Conservation (phyloP, 2,888 invertebrate species). For the Congeria kusceri region DNA sequence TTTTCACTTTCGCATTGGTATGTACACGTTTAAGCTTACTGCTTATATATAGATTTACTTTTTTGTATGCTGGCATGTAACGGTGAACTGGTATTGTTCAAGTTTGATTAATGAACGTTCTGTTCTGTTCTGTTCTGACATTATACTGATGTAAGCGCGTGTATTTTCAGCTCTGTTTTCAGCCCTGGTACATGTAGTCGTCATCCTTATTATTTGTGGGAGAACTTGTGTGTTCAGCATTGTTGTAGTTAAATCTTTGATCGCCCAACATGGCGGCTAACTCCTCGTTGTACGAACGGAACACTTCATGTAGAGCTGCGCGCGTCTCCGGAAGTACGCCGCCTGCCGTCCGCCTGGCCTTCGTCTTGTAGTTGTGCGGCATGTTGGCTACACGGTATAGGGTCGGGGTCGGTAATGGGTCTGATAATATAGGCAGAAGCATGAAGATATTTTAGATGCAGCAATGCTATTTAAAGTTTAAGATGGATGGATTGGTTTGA, state of each 20-base stretch:
- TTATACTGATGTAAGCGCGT: no score
- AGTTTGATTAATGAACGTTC: background rate
- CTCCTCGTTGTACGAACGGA: constrained; percentile 53
- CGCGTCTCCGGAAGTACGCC: constrained; percentile 43
- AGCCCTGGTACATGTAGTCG: no score
- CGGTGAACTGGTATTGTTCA: no score
- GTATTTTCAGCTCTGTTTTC: no score
- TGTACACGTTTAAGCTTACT: no score
- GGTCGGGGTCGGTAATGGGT: constrained; percentile 26
- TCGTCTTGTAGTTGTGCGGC: constrained; percentile 49
- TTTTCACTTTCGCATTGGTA: no score
- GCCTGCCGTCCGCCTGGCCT: constrained; percentile 43
- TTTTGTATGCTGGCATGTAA: no score
- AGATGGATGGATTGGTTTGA: background rate
- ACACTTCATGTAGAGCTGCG: constrained; percentile 26
- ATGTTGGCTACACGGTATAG: constrained; percentile 35
- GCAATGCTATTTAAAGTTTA: background rate
- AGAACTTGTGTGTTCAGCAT: background rate
- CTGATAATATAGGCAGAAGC: constrained; percentile 17
- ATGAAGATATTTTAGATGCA: background rate
- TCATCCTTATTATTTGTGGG: no score
- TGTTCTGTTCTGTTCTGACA: background rate
- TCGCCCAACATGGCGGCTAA: constrained; percentile 54
- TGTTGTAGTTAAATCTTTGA: constrained; percentile 32
- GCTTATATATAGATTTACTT: no score